A percentile compares a stretch with the other conserved stretches of the same genome.
phyloP scores from a whole-genome alignment of 2,113 vertebrate species.

The Nothoprocta pentlandii region DNA sequence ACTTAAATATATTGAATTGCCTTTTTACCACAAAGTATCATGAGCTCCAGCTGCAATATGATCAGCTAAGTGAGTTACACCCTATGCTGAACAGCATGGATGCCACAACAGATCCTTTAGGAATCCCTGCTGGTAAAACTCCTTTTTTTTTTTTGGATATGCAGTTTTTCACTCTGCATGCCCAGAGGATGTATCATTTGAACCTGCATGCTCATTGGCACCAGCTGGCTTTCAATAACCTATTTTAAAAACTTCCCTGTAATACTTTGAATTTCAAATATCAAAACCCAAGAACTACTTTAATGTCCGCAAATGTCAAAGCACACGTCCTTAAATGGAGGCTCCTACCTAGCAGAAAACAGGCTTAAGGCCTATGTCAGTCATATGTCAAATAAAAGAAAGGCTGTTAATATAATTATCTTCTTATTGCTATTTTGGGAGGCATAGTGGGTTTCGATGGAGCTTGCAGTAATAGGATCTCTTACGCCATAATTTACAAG shows the following conservation, averaged over 20 bases:
- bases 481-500: constrained; percentile 60
- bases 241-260: background rate
- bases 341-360: constrained; percentile 35
- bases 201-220: background rate
- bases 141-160: background rate
- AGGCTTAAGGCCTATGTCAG: constrained; percentile 28
- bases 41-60: background rate
- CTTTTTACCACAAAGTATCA: background rate
- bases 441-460: constrained; percentile 36
- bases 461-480: constrained; percentile 71
- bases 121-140: background rate
- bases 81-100: background rate
- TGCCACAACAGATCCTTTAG: background rate
- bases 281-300: background rate
- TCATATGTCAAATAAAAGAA: constrained; percentile 58
- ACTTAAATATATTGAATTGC: background rate
- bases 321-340: background rate
- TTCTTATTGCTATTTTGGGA: constrained; percentile 72
- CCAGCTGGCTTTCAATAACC: background rate
- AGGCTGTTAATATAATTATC: constrained; percentile 73
- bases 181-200: background rate
- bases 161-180: background rate
- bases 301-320: background rate
- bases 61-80: background rate
- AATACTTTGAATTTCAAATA: background rate